Percentiles rank a stretch among this genome's conserved stretches.
Conservation (phyloP, 2,888 invertebrate species). For the Andrena fulva region DNA sequence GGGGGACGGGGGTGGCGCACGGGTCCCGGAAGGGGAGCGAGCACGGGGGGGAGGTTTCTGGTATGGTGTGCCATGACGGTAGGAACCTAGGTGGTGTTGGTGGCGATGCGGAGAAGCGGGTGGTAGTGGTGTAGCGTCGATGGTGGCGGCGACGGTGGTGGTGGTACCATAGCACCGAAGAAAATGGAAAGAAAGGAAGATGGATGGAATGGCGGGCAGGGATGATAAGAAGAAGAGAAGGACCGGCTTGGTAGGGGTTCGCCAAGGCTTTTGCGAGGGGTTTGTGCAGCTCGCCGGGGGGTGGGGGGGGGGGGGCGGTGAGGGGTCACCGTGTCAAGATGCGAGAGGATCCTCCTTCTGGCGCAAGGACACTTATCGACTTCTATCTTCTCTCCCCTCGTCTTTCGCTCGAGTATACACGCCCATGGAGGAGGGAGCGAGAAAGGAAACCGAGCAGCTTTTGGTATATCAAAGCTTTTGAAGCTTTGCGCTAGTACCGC, state of each 20-base stretch:
- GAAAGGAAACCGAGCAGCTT: conserved; percentile 42
- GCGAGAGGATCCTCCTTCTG: conserved; percentile 74
- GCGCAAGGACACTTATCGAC: conserved; percentile 77
- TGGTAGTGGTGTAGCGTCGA: conserved; percentile 49
- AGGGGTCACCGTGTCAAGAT: conserved; percentile 80
- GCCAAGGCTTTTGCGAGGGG: conserved; percentile 45
- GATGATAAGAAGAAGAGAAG: conserved; percentile 73
- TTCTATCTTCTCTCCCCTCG: conserved; percentile 63
- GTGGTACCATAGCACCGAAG: conserved; percentile 72
- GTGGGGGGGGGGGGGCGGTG: conserved; percentile 65
- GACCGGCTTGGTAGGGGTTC: conserved; percentile 54
- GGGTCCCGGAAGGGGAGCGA: conserved; percentile 86
- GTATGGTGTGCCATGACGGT: conserved; percentile 72
- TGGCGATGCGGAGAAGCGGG: conserved; percentile 45
- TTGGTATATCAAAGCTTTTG: conserved; percentile 67
- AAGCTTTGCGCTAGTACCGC: conserved; percentile 49
- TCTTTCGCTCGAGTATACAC: conserved; percentile 63
- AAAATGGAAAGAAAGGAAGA: conserved; percentile 84
- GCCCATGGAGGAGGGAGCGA: conserved; percentile 35
- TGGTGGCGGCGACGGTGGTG: conserved; percentile 59
- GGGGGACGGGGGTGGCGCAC: conserved; percentile 86
- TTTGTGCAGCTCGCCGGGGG: conserved; percentile 56
- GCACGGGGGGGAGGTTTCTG: conserved; percentile 63
- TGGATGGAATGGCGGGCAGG: conserved; percentile 81
- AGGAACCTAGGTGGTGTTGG: conserved; percentile 47